A percentile compares a stretch with the other conserved stretches of the same genome.
phyloP scores from a whole-genome alignment of 2,797 vertebrate species.

The Agapornis canus region DNA sequence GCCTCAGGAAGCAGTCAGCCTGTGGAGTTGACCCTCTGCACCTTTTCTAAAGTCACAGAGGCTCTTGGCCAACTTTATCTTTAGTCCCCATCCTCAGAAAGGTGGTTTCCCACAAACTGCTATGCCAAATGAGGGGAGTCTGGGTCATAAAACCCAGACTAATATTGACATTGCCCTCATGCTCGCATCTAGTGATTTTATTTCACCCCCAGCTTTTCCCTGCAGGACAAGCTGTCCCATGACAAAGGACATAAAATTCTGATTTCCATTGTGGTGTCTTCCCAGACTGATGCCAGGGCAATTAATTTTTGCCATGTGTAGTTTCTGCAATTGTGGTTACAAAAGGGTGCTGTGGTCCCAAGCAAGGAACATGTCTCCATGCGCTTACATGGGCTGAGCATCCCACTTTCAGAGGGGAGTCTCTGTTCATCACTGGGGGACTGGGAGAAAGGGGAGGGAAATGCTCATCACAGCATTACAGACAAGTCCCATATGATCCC shows the following conservation, averaged over 20 bases:
- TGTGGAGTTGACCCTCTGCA: accelerated
- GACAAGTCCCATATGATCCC: background rate
- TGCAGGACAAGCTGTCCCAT: background rate
- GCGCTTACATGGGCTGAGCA: background rate
- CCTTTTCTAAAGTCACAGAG: background rate
- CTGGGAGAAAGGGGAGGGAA: background rate
- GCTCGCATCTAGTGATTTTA: background rate
- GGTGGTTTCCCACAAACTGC: background rate
- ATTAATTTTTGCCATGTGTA: background rate
- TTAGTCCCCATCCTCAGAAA: background rate
- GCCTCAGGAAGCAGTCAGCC: background rate
- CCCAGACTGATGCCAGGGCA: background rate
- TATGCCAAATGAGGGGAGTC: background rate
- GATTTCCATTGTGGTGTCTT: background rate
- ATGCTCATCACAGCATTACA: background rate
- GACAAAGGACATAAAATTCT: background rate
- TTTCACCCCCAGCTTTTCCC: background rate
- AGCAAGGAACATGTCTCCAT: background rate
- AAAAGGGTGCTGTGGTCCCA: background rate
- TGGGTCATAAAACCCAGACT: background rate
- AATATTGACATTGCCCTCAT: background rate
- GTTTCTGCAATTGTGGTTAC: background rate
- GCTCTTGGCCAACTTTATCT: background rate
- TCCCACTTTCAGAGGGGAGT: background rate
- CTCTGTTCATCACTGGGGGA: background rate